These are phyloP conservation scores for Stegana nigrithorax DNA, from an alignment of 2,888 invertebrate species.

Conservation along the genomic window DNA sequence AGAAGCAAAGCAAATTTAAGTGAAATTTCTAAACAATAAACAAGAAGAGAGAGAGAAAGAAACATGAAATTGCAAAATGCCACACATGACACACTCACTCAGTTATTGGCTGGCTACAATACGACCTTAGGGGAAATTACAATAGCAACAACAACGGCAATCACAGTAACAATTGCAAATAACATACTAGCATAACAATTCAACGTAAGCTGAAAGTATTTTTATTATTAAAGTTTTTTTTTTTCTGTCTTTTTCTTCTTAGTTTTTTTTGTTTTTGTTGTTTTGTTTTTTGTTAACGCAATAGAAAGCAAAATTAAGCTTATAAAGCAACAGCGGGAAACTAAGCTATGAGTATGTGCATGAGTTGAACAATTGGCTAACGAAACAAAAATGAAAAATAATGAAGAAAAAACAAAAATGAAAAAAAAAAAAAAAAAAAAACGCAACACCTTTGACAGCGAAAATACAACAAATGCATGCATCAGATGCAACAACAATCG, in stretches of 20 bases:
- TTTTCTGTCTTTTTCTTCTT: neutral
- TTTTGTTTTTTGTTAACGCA: neutral
- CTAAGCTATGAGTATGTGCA: neutral
- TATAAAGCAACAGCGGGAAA: neutral
- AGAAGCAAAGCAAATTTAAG: constrained; percentile 6
- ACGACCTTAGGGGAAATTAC: neutral
- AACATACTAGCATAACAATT: neutral
- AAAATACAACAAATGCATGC: constrained; percentile 5
- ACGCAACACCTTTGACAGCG: neutral
- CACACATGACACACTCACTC: constrained; percentile 16
- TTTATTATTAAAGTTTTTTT: neutral
- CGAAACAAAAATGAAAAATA: neutral
- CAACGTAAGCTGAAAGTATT: neutral
- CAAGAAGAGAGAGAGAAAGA: neutral
- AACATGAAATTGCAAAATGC: neutral
- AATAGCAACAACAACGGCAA: neutral
- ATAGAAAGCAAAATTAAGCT: constrained; percentile 11
- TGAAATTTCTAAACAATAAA: constrained; percentile 8
- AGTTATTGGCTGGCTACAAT: constrained; percentile 1
- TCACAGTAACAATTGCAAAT: neutral
- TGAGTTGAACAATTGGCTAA: constrained; percentile 12
- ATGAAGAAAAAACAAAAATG: neutral
- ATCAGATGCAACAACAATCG: neutral
- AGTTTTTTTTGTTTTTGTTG: neutral
- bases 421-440: neutral